Base-by-base conservation (phyloP, 2,797 vertebrate genomes). In the Sciurus carolinensis region DNA sequence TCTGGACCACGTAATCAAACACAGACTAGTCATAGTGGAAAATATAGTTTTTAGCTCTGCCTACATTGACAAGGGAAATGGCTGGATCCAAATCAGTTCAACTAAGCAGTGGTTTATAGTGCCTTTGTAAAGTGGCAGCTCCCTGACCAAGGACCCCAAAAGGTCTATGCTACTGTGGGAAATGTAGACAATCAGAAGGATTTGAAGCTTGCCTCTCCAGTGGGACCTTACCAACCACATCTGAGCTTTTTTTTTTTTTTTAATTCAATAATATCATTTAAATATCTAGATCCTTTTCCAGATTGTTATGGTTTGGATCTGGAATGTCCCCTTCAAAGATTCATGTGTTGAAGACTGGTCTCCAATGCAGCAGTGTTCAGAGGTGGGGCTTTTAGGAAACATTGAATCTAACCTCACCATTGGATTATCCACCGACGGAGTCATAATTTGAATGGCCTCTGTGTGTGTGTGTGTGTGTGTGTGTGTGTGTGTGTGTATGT, bases 1-100 rank as follows among this genome's bases (percentile, higher is more conserved):
- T 96, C 72, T 95, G 93, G 89, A 95, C 96, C n/a, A 57, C 66
- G 57, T 84, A 96, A 94, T 92, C 90, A 96, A 95, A 97, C 79
- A 59, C 84, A 94, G 87, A 67, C 71, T 80, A 90, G 84, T 79
- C 91, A 69, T 17, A 94, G 97, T 69, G 84, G 85, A 93, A 97
- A 97, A 94, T 83, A 90, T 2, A 44, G 47, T 54, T 82, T 66
- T 92, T 62, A 76, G 86, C 20, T 94, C 50, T 91, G 62, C 66
- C 44, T 73, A 44, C 77, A 47, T 10, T 33, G 81, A 88, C 72
- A 76, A 88, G 59, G 72, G 82, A 39, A 24, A 44, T 57, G 47
- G 33, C 14, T 50, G 8, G 3, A 30, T 93, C 15, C 71, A 72
- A 52, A 69, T 89, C 59, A 36, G 10, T 62, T 75, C 59, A 57